Evolutionary conservation across 2,797 vertebrate genomes (phyloP).

Genomic region (Acrossocheilus wenchowensis): DNA sequence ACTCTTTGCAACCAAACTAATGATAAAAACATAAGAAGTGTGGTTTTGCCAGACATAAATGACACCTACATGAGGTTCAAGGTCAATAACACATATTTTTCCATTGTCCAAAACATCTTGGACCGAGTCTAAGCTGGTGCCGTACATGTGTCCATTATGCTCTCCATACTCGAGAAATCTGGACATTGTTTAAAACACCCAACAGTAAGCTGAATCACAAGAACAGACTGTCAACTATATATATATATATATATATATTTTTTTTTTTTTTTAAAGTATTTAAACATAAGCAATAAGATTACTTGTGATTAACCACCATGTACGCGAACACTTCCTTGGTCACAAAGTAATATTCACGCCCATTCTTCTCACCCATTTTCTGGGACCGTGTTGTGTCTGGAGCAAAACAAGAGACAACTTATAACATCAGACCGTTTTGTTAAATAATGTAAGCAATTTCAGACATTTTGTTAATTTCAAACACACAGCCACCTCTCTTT

Average conservation of each 20-base stretch:
- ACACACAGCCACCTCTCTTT: background rate
- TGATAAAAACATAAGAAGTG: background rate
- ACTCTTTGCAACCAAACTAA: background rate
- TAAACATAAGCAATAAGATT: constrained; percentile 7
- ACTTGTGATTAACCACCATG: constrained; percentile 90
- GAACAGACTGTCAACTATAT: background rate
- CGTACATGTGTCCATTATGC: constrained; percentile 85
- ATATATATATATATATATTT: background rate
- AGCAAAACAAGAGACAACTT: background rate
- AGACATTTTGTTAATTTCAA: background rate
- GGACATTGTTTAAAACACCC: background rate
- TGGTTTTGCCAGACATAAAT: background rate
- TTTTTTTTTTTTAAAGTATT: background rate
- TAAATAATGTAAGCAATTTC: background rate
- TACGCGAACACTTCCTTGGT: constrained; percentile 90
- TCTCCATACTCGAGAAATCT: constrained; percentile 93
- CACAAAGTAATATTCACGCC: constrained; percentile 91
- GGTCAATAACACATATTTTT: constrained; percentile 86
- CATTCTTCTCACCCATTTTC: constrained; percentile 85
- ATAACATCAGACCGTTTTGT: background rate
- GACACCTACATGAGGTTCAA: constrained; percentile 86
- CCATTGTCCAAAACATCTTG: constrained; percentile 81
- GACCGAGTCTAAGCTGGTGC: constrained; percentile 86
- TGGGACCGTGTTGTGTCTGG: constrained; percentile 89
- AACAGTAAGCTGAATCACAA: background rate